Evolutionary conservation across 2,113 vertebrate genomes (phyloP).

Genomic region (Miniopterus natalensis): DNA sequence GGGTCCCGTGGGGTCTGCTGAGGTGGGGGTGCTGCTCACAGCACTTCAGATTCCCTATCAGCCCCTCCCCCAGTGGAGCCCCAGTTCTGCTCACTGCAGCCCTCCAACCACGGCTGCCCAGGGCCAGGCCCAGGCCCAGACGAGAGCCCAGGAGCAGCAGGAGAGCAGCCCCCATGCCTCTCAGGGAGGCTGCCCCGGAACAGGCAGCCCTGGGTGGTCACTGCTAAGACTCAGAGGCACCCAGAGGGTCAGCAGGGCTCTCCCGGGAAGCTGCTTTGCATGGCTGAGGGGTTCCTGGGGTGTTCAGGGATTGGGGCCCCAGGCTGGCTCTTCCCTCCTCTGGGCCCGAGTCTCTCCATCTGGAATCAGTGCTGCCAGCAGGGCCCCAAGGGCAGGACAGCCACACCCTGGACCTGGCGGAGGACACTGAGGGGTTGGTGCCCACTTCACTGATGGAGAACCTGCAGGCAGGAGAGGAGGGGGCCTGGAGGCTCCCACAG

Average conservation of each 20-base stretch:
- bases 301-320: neutral
- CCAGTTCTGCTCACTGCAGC: neutral
- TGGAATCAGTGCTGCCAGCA: neutral
- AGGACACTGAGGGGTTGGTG: rapidly evolving
- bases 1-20: neutral
- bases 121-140: too few species aligned
- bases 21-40: neutral
- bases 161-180: neutral
- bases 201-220: too few species aligned
- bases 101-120: neutral
- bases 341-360: neutral
- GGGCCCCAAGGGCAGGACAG: rapidly evolving
- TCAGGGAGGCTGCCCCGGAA: rapidly evolving
- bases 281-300: neutral
- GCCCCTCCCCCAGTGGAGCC: neutral
- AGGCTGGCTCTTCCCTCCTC: neutral
- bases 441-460: neutral
- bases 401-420: neutral
- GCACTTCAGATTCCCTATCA: neutral
- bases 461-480: neutral
- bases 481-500: too few species aligned
- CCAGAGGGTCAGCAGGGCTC: neutral
- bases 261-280: neutral
- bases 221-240: neutral
- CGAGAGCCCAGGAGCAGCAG: rapidly evolving